These are phyloP conservation scores for Cryptotermes secundus DNA, from an alignment of 1,140 invertebrate species.

Conservation along the genomic window DNA sequence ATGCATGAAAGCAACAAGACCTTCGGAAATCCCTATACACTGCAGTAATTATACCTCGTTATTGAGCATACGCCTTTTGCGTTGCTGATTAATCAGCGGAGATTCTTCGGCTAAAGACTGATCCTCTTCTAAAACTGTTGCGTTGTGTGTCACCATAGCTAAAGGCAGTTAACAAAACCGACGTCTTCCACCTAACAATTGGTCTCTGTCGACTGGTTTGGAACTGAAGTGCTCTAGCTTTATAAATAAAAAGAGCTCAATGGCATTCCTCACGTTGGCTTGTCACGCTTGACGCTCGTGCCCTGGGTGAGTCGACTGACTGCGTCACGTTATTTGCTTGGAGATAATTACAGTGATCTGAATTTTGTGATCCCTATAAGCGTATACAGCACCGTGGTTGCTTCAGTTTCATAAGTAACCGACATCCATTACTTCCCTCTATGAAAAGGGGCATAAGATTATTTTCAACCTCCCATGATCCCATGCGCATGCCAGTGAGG, in stretches of 20 bases:
- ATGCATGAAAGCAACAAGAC: too few species aligned
- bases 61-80: not conserved
- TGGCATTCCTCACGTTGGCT: not conserved
- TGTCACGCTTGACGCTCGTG: not conserved
- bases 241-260: not conserved
- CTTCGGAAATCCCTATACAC: too few species aligned
- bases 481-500: too few species aligned
- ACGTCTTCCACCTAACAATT: not conserved
- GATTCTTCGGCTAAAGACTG: constrained; percentile 32
- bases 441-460: too few species aligned
- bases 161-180: not conserved
- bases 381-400: too few species aligned
- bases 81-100: not conserved
- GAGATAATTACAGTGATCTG: too few species aligned
- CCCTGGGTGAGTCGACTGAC: not conserved
- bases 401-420: too few species aligned
- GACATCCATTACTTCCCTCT: too few species aligned
- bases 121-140: constrained; percentile 35
- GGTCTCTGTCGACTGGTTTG: not conserved
- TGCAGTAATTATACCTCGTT: not conserved
- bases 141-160: constrained; percentile 38
- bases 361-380: too few species aligned
- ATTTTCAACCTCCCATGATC: too few species aligned
- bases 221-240: not conserved
- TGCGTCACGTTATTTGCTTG: constrained; percentile 14